Evolutionary conservation across 92 coral and sea anemone genomes (phyloP), one percentile per base, ranked within the genome.

Genomic region (Phenganax subtilis): DNA sequence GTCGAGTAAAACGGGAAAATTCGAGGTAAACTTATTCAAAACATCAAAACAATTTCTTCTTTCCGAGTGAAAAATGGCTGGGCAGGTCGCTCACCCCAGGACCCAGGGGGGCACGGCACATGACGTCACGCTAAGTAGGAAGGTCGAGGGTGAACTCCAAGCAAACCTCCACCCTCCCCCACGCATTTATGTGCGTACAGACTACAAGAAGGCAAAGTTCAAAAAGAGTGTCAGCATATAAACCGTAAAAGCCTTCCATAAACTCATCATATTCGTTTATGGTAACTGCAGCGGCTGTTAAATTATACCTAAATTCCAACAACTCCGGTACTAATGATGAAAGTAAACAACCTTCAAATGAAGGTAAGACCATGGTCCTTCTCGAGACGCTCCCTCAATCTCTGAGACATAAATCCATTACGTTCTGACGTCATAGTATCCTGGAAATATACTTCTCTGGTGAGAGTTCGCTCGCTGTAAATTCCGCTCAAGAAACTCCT

Each of bases 401-500:
- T 79, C 20, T 52, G 55, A 9, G 67, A 72, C 12, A 79, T 16
- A 63, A 5, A 64, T 25, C 83, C 56, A 2, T 72, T 16, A 29
- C 54, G 56, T 14, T 79, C 69, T 27, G 54, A 61, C 10, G 73
- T 55, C 62, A 79, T 52, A 51, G 55, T 25, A 51, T 79, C 83
- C 63, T 94, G 98, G 79, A 88, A 94, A 87, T 91, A 94, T 9
- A 90, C 88, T 72, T 91, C 98, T 82, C 86, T 90, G 2, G 90
- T 91, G 55, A 94, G 87, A 75, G 88, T 91, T 10, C 94, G 86
- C 70, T 89, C 89, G 29, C 98, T 91, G 83, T 91, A 86, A 80
- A 94, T 90, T 28, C 92, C 90, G 30, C 94, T 85, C 6, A 90
- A 87, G 16, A 85, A 88, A 81, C 83, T 88, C 85, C 98, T 94